Evolutionary conservation across 2,113 vertebrate species (phyloP).

Genomic region (Lepisosteus osseus): DNA sequence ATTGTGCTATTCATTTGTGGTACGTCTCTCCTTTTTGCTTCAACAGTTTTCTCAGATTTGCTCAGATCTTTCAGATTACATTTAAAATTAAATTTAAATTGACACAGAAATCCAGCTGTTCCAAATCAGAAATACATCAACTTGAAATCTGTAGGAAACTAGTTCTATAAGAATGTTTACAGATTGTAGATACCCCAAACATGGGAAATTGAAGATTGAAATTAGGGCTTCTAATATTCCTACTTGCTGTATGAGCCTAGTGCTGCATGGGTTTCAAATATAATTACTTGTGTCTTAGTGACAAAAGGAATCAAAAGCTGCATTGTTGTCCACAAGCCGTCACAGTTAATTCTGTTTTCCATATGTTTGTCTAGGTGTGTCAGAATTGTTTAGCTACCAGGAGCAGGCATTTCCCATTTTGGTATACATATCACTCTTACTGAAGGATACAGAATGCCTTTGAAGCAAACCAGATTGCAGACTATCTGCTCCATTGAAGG

Average conservation of each 20-base stretch:
- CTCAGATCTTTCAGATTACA: too few species aligned
- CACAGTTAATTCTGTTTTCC: background rate
- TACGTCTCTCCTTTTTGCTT: too few species aligned
- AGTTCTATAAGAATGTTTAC: constrained; percentile 8
- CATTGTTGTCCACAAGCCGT: constrained; percentile 2
- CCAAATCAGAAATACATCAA: constrained; percentile 7
- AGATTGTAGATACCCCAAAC: background rate
- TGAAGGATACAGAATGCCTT: background rate
- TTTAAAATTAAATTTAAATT: constrained; percentile 1
- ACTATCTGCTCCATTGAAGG: background rate
- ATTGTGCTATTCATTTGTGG: too few species aligned
- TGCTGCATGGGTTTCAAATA: constrained; percentile 12
- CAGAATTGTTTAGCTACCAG: background rate
- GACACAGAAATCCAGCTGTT: background rate
- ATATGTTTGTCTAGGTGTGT: background rate
- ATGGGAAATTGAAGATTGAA: background rate
- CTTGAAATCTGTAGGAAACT: background rate
- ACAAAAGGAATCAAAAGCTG: constrained; percentile 15
- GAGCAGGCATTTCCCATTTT: background rate
- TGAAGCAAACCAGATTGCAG: background rate
- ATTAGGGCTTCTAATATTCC: constrained; percentile 18
- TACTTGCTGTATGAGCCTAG: background rate
- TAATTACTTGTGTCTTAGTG: constrained; percentile 16
- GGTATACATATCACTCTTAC: background rate
- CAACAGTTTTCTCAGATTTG: too few species aligned